Evolutionary conservation across 2,888 invertebrate genomes (phyloP).

Genomic region (Mylabris sibirica): DNA sequence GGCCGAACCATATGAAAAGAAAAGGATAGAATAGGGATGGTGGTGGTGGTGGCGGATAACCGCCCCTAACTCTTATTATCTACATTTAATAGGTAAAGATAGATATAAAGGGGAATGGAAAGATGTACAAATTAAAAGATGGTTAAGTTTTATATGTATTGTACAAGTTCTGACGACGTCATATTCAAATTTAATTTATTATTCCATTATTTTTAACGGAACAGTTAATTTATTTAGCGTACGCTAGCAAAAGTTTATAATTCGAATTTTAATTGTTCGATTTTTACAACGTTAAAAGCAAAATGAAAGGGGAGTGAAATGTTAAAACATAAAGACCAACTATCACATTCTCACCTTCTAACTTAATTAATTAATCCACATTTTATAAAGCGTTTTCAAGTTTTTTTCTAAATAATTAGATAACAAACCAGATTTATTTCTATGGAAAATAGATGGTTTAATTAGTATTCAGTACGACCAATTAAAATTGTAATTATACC

Average conservation of each 20-base stretch:
- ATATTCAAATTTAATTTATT: conserved; percentile 55
- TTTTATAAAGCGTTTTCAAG: background rate
- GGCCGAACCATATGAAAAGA: conserved; percentile 27
- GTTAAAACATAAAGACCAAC: background rate
- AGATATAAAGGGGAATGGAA: background rate
- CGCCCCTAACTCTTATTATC: background rate
- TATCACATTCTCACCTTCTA: background rate
- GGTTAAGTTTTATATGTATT: conserved; percentile 13
- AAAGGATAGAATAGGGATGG: background rate
- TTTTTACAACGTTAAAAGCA: conserved; percentile 15
- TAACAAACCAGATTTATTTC: too few species aligned
- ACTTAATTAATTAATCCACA: background rate
- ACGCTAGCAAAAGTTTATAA: conserved; percentile 33
- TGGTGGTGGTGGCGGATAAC: background rate
- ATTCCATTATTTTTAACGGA: conserved; percentile 54
- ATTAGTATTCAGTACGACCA: background rate
- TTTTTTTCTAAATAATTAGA: too few species aligned
- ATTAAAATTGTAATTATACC: conserved; percentile 4
- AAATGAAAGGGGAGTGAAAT: background rate
- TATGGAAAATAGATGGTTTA: background rate
- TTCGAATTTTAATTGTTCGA: conserved; percentile 41
- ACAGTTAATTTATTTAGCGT: conserved; percentile 45
- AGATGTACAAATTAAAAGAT: background rate
- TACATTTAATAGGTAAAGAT: background rate
- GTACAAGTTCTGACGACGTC: conserved; percentile 37